Base-by-base conservation (phyloP, 2,888 invertebrate genomes). In the Torymus texanus region DNA sequence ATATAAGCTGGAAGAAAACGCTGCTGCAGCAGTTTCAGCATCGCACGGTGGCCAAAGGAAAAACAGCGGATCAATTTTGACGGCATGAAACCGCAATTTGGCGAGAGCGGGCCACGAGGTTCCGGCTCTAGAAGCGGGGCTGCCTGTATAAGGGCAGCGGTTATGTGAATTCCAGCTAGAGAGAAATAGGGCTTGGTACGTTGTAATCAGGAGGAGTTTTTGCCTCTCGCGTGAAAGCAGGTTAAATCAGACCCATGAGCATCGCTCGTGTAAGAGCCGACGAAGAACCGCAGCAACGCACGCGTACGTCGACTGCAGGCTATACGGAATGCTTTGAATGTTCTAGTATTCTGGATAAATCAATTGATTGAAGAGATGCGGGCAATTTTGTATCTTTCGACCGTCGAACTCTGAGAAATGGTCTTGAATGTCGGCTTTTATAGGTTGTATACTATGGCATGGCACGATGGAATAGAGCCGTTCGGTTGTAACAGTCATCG, bases 141-240 rank as follows among this genome's bases (percentile, higher is more conserved):
- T 5, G 29, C 29, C 2, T 29, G 5, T 29, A 29, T 29, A 29
- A 29, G 29, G 29, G 29, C 29, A 3, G 29, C 29, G 21, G 21
- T 21, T 5, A 3, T 29, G 29, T 82, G 83, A 83, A 84, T 83
- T 79, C 71, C 65, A 77, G 74, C 18, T 0, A 78, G 77, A 75
- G 79, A 81, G 75, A 80, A 56, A 29, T 82, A 82, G 82, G 71
- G 63, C 67, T 59, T 75, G 81, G 83, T 85, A 86, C 76, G 81
- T 80, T 83, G 87, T 87, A 88, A 87, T 87, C 87, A 86, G 84
- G 82, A 83, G 78, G 81, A 84, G 84, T 87, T 87, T 86, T 86
- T 84, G 85, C 82, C 82, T 81, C 83, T 81, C 83, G 80, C 83
- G 85, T 85, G 29, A 85, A 86, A 87, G 86, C 86, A 86, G 86